Evolutionary conservation across 2,113 vertebrate genomes (phyloP), one percentile per base, ranked within the genome.

Genomic region (Carassius gibelio): DNA sequence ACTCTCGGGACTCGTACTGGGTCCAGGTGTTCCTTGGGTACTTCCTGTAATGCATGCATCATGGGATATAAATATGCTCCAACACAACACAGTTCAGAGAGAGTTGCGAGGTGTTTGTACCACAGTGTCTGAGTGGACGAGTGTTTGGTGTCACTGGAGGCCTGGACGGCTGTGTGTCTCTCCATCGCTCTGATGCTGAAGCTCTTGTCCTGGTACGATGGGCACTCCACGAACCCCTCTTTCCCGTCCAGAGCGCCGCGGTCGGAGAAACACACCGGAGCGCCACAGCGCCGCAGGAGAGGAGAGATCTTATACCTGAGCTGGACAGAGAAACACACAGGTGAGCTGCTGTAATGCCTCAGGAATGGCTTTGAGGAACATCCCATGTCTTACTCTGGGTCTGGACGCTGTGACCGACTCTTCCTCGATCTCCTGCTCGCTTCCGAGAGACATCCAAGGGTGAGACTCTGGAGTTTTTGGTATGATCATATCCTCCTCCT

Each of bases 351-450:
- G 38, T 7, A 8, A 23, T 14, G 38, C 48, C 69, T 30, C 4
- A 64, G 62, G 5, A 64, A 23, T 30, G 23, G 17, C 55, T 21
- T 57, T 57, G 55, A 57, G 7, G 2, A 57, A 57, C 8, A 57
- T 19, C 89, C 26, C 81, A 4, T 26, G 3, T 83, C 76, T 36
- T 79, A 97, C 96, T 94, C 92, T 95, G 75, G 87, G 87, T 91
- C 89, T 91, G 42, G 90, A 87, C 23, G 95, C 93, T 66, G 86
- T 95, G 82, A 95, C n/a, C 2, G 94, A 94, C 90, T 97, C 97
- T 55, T 96, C 95, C 26, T 96, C 95, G 77, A 99, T 95, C 94
- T 99, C 98, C 87, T 90, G 90, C 88, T 98, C 97, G 0, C 97
- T 99, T 72, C 97, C 96, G 84, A 97, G 92, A 79, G 96, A 96